Evolutionary conservation across 2,113 vertebrate genomes (phyloP), one percentile per base, ranked within the genome.

Genomic region (Manacus vitellinus): DNA sequence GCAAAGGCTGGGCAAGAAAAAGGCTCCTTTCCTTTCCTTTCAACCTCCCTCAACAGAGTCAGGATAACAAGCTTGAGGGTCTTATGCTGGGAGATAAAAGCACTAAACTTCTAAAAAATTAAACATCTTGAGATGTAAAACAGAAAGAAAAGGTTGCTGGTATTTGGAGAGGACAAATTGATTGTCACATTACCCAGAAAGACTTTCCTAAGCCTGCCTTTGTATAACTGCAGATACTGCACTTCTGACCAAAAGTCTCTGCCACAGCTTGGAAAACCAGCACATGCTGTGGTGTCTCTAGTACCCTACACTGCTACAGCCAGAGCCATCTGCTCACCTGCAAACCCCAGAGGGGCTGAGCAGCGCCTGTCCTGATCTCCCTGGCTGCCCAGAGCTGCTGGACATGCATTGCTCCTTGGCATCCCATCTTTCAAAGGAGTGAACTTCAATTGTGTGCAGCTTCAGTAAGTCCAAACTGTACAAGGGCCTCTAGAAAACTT

Each of bases 381-480:
- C 33, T 15, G 5, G 33, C 51, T 71, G 35, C 71, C 73, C 3
- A 0, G 55, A 61, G 14, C 55, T 78, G 44, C 16, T 31, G 62
- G 31, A 11, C 3, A 1, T 1, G 1, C 12, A n/a, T 12, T 0
- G 0, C 44, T 49, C 51, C 66, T 51, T 2, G 1, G 25, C 5
- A 15, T 30, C 28, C 25, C 2, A 0, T 18, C 46, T 27, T 75
- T 37, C 43, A 43, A 39, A 85, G 49, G 19, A 47, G 21, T 17
- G 31, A 65, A 23, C 28, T 62, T 87, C 58, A 75, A 3, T 6
- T 43, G 37, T 6, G 8, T 31, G 44, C 22, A 31, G 54, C 35
- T 91, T 73, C 54, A 52, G 9, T n/a, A 66, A 71, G 17, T 22
- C 33, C 30, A 47, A 61, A 27, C 9, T 47, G 18, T 37, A 35